Evolutionary conservation across 1,140 invertebrate species (phyloP).

Genomic region (Saccostrea glomerata): DNA sequence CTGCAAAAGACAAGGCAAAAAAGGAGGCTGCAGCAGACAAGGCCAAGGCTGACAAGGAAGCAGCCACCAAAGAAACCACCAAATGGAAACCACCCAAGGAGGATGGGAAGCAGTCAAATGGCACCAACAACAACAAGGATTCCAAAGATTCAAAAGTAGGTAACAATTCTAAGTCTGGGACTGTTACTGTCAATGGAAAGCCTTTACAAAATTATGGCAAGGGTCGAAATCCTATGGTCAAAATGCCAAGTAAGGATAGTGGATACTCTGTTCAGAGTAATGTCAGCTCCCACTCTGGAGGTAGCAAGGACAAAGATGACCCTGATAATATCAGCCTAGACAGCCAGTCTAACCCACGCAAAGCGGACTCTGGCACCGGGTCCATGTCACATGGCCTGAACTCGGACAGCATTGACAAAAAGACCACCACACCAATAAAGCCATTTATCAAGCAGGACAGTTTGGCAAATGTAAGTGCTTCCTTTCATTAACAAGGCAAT

Average conservation of each 20-base stretch:
- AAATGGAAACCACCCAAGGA: slow-evolving; percentile 52
- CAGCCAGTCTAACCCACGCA: slow-evolving; percentile 56
- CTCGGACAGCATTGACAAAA: slow-evolving; percentile 37
- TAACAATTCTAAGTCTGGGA: slow-evolving; percentile 44
- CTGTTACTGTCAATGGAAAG: slow-evolving; percentile 48
- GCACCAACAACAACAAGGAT: slow-evolving; percentile 47
- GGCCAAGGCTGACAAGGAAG: slow-evolving; percentile 60
- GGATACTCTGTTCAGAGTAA: slow-evolving; percentile 68
- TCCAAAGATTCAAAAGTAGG: slow-evolving; percentile 47
- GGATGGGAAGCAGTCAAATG: slow-evolving; percentile 22
- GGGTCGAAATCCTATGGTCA: slow-evolving; percentile 66
- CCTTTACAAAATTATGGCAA: slow-evolving; percentile 56
- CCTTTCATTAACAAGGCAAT: slow-evolving; percentile 23
- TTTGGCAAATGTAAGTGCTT: slow-evolving; percentile 60
- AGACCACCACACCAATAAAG: background rate
- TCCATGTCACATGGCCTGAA: slow-evolving; percentile 53
- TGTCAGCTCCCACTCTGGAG: slow-evolving; percentile 60
- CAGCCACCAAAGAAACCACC: slow-evolving; percentile 52
- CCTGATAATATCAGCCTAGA: slow-evolving; percentile 59
- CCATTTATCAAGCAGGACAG: slow-evolving; percentile 64
- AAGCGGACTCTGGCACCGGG: slow-evolving; percentile 55
- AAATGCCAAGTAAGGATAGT: slow-evolving; percentile 71
- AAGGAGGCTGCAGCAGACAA: slow-evolving; percentile 59
- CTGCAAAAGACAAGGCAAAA: slow-evolving; percentile 65
- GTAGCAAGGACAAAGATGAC: slow-evolving; percentile 60